These are phyloP conservation scores for Xyrichtys novacula DNA, from an alignment of 2,797 vertebrate species.

Conservation along the genomic window DNA sequence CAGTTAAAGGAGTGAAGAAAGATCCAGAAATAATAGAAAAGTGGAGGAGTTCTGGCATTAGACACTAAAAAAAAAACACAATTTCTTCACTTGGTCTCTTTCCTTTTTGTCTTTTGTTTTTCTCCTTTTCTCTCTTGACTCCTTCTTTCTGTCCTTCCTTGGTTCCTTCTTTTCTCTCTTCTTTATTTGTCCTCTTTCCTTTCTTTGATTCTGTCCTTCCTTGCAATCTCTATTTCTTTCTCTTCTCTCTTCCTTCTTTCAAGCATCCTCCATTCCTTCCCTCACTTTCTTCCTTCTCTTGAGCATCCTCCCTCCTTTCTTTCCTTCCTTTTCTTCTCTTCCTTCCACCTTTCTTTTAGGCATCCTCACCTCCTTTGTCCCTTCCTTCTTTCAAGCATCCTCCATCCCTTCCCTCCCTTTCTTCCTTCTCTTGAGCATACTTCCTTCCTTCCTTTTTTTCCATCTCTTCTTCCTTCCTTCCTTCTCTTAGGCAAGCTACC, in stretches of 20 bases:
- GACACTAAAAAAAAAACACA: no score
- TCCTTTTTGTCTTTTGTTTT: background rate
- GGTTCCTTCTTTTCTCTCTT: background rate
- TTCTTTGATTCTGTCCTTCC: no score
- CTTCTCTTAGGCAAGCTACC: no score
- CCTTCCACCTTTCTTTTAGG: background rate
- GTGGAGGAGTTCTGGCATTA: conserved; percentile 10
- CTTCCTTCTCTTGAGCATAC: fast-evolving
- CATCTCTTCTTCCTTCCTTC: background rate
- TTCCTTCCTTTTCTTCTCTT: background rate
- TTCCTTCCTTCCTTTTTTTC: background rate
- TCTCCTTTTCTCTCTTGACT: background rate
- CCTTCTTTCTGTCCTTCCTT: background rate
- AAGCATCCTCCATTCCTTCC: no score
- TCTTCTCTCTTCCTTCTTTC: no score
- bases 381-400: no score
- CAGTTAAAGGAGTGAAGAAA: conserved; percentile 22
- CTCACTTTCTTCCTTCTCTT: no score
- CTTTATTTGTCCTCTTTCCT: background rate
- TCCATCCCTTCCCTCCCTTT: no score
- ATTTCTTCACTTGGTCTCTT: background rate
- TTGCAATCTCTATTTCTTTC: conserved; percentile 19
- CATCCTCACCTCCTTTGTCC: no score
- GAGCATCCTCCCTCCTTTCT: background rate
- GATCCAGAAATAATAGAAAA: conserved; percentile 60